Evolutionary conservation across 2,113 vertebrate species (phyloP).

Genomic region (Pristiophorus japonicus): DNA sequence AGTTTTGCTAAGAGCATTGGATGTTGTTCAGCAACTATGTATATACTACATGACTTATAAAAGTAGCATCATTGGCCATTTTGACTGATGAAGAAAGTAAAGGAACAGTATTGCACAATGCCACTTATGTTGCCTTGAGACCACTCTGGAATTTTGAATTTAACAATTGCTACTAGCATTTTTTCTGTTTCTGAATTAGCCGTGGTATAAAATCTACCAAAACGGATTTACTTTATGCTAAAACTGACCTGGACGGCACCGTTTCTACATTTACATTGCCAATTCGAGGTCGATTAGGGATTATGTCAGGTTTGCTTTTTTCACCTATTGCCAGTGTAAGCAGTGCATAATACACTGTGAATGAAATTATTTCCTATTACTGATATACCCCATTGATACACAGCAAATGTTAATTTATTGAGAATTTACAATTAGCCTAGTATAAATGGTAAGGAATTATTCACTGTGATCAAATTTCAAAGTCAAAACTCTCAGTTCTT

Average conservation of each 20-base stretch:
- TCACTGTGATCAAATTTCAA: constrained; percentile 30
- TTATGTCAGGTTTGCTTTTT: background rate
- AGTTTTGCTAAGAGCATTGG: background rate
- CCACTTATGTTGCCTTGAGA: background rate
- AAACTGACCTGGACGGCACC: background rate
- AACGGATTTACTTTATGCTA: background rate
- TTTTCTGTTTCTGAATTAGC: background rate
- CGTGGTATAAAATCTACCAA: background rate
- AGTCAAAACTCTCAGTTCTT: constrained; percentile 30
- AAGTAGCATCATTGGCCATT: background rate
- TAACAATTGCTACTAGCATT: background rate
- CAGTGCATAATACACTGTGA: background rate
- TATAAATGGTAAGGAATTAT: constrained; percentile 9
- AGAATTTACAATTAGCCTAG: background rate
- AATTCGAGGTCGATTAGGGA: background rate
- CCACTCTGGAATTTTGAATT: background rate
- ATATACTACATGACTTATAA: background rate
- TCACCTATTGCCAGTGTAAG: background rate
- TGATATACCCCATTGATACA: background rate
- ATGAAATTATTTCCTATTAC: background rate
- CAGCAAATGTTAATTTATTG: constrained; percentile 5
- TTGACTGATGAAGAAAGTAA: background rate
- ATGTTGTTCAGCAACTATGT: background rate
- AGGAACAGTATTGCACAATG: background rate
- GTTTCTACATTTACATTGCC: background rate